Percentiles rank a stretch among this genome's conserved stretches.
Conservation (phyloP, 2,797 vertebrate genomes). For the Thamnophis elegans region DNA sequence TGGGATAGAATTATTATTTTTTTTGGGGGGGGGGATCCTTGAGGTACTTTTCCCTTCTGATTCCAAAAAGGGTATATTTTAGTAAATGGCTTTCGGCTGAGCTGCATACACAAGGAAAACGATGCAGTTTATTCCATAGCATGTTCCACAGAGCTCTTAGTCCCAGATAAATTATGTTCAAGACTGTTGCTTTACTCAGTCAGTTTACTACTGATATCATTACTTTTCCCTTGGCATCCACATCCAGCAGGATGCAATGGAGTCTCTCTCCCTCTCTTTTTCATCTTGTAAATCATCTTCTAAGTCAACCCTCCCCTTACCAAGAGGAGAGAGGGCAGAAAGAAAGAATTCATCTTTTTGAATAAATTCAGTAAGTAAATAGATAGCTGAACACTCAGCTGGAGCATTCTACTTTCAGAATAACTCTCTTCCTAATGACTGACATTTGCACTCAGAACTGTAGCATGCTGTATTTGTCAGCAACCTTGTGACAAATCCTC, state of each 20-base stretch:
- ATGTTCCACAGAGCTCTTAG: not conserved
- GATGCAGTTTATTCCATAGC: not conserved
- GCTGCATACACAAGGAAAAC: not conserved
- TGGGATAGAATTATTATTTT: not conserved
- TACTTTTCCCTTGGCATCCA: not conserved
- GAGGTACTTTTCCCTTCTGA: not conserved
- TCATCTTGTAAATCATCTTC: not conserved
- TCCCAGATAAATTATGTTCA: not conserved
- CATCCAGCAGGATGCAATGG: not conserved
- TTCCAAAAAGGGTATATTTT: not conserved
- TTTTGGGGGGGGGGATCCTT: not conserved
- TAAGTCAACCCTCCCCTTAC: not conserved
- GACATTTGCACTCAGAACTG: not conserved
- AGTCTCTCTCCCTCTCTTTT: not conserved
- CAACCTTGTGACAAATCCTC: not conserved
- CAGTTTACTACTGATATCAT: not conserved
- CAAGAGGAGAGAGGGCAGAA: not conserved
- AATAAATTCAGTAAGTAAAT: not conserved
- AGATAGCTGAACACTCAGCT: not conserved
- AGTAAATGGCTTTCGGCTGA: not conserved
- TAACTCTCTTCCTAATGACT: not conserved
- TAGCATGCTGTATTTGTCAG: not conserved
- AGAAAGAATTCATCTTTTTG: not conserved
- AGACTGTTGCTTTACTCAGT: not conserved
- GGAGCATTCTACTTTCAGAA: not conserved